These are phyloP conservation scores for Drosophila gunungcola DNA, from an alignment of 1,140 invertebrate genomes.

Conservation along the genomic window DNA sequence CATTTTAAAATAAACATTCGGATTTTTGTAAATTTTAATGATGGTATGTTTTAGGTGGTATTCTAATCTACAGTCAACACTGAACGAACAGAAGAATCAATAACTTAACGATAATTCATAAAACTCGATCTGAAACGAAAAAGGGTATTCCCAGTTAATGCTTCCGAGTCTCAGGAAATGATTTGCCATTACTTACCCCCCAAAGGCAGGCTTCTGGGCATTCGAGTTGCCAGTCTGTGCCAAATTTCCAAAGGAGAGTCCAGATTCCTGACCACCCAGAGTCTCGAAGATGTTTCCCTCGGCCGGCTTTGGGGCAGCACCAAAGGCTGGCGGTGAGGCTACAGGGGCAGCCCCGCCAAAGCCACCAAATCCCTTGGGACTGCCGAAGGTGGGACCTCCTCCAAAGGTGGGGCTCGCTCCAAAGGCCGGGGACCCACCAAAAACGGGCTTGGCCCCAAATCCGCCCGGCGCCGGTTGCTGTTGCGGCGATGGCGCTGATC, in stretches of 20 bases:
- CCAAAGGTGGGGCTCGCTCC: conserved; percentile 86
- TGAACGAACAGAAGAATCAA: conserved; percentile 3
- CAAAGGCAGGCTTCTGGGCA: conserved; percentile 81
- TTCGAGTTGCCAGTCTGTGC: conserved; percentile 85
- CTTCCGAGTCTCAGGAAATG: background rate
- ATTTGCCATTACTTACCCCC: conserved; percentile 78
- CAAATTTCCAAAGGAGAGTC: conserved; percentile 86
- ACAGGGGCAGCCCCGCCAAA: conserved; percentile 44
- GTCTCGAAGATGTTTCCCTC: conserved; percentile 86
- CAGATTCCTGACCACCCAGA: conserved; percentile 86
- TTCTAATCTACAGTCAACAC: background rate
- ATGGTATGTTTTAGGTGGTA: background rate
- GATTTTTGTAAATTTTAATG: conserved; percentile 5
- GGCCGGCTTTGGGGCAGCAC: conserved; percentile 63
- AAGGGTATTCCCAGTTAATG: background rate
- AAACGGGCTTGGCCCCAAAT: conserved; percentile 72
- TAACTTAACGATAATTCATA: conserved; percentile 45
- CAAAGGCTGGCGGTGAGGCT: conserved; percentile 64
- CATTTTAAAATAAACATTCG: too few relatives aligned
- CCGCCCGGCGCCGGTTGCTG: conserved; percentile 54
- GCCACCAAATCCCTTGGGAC: conserved; percentile 85
- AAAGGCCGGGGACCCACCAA: conserved; percentile 83
- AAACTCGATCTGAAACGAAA: conserved; percentile 47
- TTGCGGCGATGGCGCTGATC: conserved; percentile 72
- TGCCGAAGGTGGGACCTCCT: conserved; percentile 85